phyloP scores from a whole-genome alignment of 2,797 vertebrate species.

The Hyperoplus lanceolatus region DNA sequence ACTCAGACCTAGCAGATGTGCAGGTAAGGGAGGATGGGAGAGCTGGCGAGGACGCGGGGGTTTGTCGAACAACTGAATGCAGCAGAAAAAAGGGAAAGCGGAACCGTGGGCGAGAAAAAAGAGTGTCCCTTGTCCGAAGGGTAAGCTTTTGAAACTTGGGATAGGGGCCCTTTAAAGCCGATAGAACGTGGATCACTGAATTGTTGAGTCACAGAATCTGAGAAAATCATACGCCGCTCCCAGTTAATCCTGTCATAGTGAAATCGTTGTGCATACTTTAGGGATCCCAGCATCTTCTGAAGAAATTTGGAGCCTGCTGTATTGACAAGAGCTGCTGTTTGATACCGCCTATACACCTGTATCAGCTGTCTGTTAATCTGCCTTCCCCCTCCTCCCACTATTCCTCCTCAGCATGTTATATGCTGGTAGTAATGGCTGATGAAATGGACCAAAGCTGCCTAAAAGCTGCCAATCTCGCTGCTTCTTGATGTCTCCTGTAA shows the following conservation, averaged over 20 bases:
- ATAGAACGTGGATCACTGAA: constrained; percentile 84
- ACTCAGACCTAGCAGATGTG: constrained; percentile 85
- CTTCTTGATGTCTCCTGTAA: constrained; percentile 79
- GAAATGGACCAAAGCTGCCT: constrained; percentile 83
- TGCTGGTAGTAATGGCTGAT: constrained; percentile 77
- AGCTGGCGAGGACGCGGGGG: constrained; percentile 68
- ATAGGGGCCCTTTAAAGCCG: constrained; percentile 82
- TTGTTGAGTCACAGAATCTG: constrained; percentile 88
- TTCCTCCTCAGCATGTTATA: constrained; percentile 72
- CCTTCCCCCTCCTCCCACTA: constrained; percentile 76
- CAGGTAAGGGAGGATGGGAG: constrained; percentile 69
- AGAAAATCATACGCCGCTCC: constrained; percentile 80
- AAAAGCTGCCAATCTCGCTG: constrained; percentile 82
- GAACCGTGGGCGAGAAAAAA: constrained; percentile 73
- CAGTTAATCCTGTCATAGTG: constrained; percentile 83
- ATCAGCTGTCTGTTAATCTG: constrained; percentile 86
- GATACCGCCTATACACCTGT: constrained; percentile 83
- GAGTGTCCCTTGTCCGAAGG: constrained; percentile 82
- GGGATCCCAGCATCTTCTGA: constrained; percentile 68
- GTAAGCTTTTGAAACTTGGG: constrained; percentile 83
- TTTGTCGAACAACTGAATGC: constrained; percentile 78
- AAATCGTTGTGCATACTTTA: constrained; percentile 70
- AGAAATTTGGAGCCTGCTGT: constrained; percentile 72
- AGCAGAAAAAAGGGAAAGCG: constrained; percentile 74
- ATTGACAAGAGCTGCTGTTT: constrained; percentile 82